Base-by-base conservation (phyloP, 2,113 vertebrate genomes). In the Candoia aspera region DNA sequence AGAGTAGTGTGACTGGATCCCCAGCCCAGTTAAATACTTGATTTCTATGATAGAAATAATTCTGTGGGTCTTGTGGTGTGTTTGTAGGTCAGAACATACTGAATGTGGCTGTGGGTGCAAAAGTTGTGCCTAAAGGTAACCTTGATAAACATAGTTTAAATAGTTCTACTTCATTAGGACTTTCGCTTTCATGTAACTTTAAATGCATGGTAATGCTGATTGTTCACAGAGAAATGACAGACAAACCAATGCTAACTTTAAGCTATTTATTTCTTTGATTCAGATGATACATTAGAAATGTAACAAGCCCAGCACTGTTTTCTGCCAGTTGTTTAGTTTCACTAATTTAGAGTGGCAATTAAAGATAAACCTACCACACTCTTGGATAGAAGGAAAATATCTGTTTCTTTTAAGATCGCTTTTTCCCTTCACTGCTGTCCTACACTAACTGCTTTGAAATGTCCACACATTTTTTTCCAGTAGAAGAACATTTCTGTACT, bases 401-500 rank as follows among this genome's bases (percentile, higher is more conserved):
- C 90, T 92, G 94, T 95, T 97, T 90, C 95, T 97, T 98, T 97
- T 97, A 98, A 97, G 97, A 97, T 95, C 98, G 97, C 97, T 94
- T 97, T 97, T 97, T 96, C 95, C 94, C 97, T 97, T 97, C 97
- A 97, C 97, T 97, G 97, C 97, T 98, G 97, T 97, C 97, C 97
- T 98, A 96, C 97, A 97, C 97, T 98, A 98, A 98, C 98, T 97
- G 97, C 97, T 98, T 98, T 97, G 95, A 97, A 97, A 97, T 95
- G 96, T 97, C 94, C 97, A 97, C 97, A 95, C 96, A 97, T 97
- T 97, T 98, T 79, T 96, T 97, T 97, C 98, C 97, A 97, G 96
- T 98, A 98, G 97, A 97, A 98, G 97, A 98, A 96, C 98, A 97
- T 98, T 95, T 97, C 95, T 97, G 95, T 98, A 96, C 96, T 97